Percentiles rank a stretch among this genome's conserved stretches.
Conservation (phyloP, 35 echinoderm and acorn worm genomes). For the Eucidaris tribuloides region DNA sequence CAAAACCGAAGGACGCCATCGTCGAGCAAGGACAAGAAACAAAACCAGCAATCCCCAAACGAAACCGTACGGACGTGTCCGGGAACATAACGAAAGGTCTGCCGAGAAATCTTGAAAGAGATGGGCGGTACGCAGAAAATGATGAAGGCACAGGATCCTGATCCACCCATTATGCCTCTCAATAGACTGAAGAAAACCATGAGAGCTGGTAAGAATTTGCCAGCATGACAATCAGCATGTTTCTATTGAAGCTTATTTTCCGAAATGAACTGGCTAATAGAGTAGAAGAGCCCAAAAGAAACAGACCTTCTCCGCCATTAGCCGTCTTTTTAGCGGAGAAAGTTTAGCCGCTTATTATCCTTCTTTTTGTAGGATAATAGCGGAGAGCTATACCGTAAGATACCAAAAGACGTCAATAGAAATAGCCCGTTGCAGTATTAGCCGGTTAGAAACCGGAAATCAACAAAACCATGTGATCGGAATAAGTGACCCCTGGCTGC, state of each 20-base stretch:
- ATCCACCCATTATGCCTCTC: neutral
- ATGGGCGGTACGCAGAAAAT: neutral
- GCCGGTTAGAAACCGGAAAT: too few species aligned
- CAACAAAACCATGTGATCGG: too few species aligned
- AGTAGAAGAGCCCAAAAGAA: neutral
- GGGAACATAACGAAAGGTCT: neutral
- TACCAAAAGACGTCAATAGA: too few species aligned
- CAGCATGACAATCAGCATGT: neutral
- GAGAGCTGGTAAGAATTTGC: neutral
- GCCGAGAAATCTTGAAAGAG: neutral
- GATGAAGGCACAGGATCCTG: neutral
- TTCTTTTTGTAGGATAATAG: neutral
- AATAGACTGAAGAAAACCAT: constrained; percentile 16
- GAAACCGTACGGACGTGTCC: neutral
- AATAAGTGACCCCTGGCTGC: too few species aligned
- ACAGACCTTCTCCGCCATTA: neutral
- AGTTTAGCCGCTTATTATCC: neutral
- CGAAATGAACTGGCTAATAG: neutral
- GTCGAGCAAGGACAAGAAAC: neutral
- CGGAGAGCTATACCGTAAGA: too few species aligned
- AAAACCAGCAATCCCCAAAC: neutral
- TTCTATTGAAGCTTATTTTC: neutral
- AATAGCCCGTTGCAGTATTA: too few species aligned
- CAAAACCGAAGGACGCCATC: neutral
- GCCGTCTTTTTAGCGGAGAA: neutral